phyloP scores from a whole-genome alignment of 2,113 vertebrate species.

The Hoplias malabaricus region DNA sequence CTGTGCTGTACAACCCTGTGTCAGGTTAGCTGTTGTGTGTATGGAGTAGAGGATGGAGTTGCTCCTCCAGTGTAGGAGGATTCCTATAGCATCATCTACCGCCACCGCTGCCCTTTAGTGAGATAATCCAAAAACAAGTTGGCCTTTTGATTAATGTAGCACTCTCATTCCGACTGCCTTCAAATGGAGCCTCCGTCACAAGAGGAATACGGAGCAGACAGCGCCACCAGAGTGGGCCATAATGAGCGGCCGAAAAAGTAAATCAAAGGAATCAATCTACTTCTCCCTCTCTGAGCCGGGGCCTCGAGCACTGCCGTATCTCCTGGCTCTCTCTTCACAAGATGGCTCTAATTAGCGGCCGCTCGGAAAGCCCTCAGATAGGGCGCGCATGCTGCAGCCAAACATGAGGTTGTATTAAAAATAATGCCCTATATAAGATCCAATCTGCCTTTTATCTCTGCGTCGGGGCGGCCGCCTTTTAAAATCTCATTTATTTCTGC shows the following conservation, averaged over 20 bases:
- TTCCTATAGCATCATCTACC: constrained; percentile 31
- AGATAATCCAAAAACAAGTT: constrained; percentile 50
- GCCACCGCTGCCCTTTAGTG: constrained; percentile 38
- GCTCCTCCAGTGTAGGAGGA: constrained; percentile 30
- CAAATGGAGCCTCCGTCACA: constrained; percentile 26
- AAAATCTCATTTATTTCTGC: constrained; percentile 62
- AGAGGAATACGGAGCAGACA: constrained; percentile 38
- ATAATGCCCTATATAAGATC: constrained; percentile 56
- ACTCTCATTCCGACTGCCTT: constrained; percentile 25
- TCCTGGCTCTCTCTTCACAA: constrained; percentile 10
- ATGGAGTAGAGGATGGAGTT: constrained; percentile 51
- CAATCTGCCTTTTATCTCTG: constrained; percentile 47
- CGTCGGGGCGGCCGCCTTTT: constrained; percentile 53
- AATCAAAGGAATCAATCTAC: constrained; percentile 44
- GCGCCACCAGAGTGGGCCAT: background rate
- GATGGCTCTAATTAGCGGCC: constrained; percentile 39
- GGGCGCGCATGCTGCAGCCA: constrained; percentile 22
- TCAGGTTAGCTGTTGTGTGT: constrained; percentile 62
- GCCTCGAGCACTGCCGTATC: background rate
- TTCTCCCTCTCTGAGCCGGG: constrained; percentile 11
- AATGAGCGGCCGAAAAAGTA: constrained; percentile 31
- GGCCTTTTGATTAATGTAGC: constrained; percentile 52
- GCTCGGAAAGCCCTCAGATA: constrained; percentile 21
- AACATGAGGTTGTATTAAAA: constrained; percentile 58
- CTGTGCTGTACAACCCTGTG: constrained; percentile 71